Base-by-base conservation (phyloP, 2,113 vertebrate species). In the Azemiops feae region DNA sequence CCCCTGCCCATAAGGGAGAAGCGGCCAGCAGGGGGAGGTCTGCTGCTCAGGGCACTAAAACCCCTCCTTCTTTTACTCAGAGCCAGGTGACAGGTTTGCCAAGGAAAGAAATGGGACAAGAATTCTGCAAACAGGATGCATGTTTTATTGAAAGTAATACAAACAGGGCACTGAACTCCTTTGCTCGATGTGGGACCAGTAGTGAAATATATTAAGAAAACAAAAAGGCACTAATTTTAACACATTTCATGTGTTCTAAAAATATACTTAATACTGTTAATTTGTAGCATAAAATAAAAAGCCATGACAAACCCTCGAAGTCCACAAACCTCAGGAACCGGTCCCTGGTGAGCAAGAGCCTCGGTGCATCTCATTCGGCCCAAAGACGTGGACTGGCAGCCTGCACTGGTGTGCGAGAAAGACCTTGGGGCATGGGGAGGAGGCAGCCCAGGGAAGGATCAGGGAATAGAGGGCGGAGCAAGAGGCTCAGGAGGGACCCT, bases 221-320 rank as follows among this genome's bases (percentile, higher is more conserved):
- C 97, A 98, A 99, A 98, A 98, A 99, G 98, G 98, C 98, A 99
- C 99, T 98, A 97, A 98, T 98, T 98, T 97, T 96, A 97, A 97
- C 97, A 98, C 97, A 98, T 97, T 97, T 97, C 6, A 30, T 97
- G 93, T 97, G 96, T 98, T 98, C 98, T 99, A 98, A 98, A 98
- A 98, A 98, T 97, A 97, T 98, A 98, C 98, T 98, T 99, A 99
- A 99, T 99, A 99, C 99, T 99, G 99, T 99, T 99, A 99, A 98
- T 98, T 96, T 98, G 97, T 98, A 98, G 98, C 98, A 98, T 97
- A 91, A 98, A 98, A 98, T 97, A 97, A 98, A 98, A 96, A 98
- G 97, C 97, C 97, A 97, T 98, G 95, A 98, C 97, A 95, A 98
- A 97, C 97, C 97, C 96, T 97, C 97, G 97, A 97, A 97, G 97